Evolutionary conservation across 2,888 invertebrate species (phyloP).

Genomic region (Lypha dubia): DNA sequence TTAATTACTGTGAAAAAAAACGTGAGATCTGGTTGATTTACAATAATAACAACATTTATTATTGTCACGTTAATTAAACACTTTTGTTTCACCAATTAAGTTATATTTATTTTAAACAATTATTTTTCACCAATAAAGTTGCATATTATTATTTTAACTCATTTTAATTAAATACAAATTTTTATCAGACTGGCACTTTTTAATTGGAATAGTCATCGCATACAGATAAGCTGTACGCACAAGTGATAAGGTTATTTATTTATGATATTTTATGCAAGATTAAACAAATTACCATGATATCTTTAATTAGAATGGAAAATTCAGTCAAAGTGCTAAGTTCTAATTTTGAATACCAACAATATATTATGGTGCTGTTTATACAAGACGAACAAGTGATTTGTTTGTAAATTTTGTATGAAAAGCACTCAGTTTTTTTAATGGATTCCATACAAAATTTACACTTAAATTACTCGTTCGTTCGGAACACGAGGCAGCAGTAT

Average conservation of each 20-base stretch:
- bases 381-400: too few relatives aligned
- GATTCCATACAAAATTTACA: too few relatives aligned
- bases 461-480: too few relatives aligned
- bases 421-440: too few relatives aligned
- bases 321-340: too few relatives aligned
- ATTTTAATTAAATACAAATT: slow-evolving; percentile 28
- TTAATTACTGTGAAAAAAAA: neutral
- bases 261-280: neutral
- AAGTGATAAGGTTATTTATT: slow-evolving; percentile 12
- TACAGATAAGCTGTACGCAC: neutral
- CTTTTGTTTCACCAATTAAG: neutral
- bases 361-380: too few relatives aligned
- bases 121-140: slow-evolving; percentile 5
- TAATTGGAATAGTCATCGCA: neutral
- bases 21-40: neutral
- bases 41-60: slow-evolving; percentile 9
- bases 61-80: slow-evolving; percentile 44
- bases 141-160: neutral
- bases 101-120: neutral
- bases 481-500: too few relatives aligned
- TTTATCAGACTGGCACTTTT: slow-evolving; percentile 23
- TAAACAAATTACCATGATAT: too few relatives aligned
- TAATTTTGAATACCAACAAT: too few relatives aligned
- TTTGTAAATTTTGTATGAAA: too few relatives aligned
- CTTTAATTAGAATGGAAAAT: too few relatives aligned